Percentiles rank a stretch among this genome's conserved stretches.
Conservation (phyloP, 2,888 invertebrate species). For the Willowsia nigromaculata region DNA sequence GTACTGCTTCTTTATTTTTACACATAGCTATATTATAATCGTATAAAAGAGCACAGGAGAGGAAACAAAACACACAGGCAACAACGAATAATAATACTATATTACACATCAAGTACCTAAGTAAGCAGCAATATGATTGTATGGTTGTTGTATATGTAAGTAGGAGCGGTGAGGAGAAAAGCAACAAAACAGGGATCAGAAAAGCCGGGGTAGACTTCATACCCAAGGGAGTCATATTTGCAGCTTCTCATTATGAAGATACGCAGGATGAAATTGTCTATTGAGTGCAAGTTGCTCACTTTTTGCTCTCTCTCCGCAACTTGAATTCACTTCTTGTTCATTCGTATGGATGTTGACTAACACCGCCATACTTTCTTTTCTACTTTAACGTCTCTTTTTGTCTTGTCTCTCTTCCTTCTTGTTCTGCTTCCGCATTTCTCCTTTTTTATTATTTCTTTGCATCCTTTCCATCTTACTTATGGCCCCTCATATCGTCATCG, state of each 20-base stretch:
- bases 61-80: constrained; percentile 32
- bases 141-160: not conserved
- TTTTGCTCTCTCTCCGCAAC: constrained; percentile 34
- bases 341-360: constrained; percentile 24
- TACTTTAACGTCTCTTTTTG: constrained; percentile 36
- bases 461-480: constrained; percentile 35
- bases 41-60: constrained; percentile 3
- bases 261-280: constrained; percentile 76
- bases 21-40: constrained; percentile 46
- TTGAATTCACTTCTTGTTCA: constrained; percentile 24
- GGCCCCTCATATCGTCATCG: constrained; percentile 1
- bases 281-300: constrained; percentile 76
- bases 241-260: constrained; percentile 78
- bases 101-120: constrained; percentile 28
- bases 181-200: constrained; percentile 56
- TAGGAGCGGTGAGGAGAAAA: not conserved
- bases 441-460: constrained; percentile 37
- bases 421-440: constrained; percentile 13
- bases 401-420: constrained; percentile 6
- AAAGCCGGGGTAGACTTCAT: constrained; percentile 67
- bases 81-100: constrained; percentile 4
- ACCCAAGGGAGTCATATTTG: constrained; percentile 78
- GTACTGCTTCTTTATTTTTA: not conserved
- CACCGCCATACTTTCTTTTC: constrained; percentile 16
- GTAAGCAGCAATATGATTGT: not conserved